These are phyloP conservation scores for Atlantisia rogersi DNA, from an alignment of 2,113 vertebrate genomes.

Conservation along the genomic window DNA sequence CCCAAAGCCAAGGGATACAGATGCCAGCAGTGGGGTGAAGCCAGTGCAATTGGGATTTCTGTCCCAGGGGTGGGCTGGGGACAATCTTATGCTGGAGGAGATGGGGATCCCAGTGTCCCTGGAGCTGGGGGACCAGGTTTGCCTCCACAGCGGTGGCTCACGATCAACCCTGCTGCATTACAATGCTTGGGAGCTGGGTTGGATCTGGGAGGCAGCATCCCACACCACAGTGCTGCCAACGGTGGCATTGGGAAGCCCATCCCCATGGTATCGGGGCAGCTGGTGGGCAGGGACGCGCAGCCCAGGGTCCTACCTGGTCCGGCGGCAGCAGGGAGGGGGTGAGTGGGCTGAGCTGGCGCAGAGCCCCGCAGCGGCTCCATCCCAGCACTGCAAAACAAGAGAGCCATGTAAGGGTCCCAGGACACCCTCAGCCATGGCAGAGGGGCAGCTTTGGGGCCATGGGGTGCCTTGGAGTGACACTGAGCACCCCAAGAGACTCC, in stretches of 20 bases:
- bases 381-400: slow-evolving; percentile 23
- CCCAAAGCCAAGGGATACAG: neutral
- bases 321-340: neutral
- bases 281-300: neutral
- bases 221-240: rapidly evolving
- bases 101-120: neutral
- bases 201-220: neutral
- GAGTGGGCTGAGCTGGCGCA: neutral
- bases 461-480: neutral
- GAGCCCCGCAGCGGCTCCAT: neutral
- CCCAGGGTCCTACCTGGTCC: slow-evolving; percentile 47
- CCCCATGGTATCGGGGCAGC: rapidly evolving
- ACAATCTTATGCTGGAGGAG: neutral
- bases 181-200: neutral
- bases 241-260: neutral
- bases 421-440: rapidly evolving
- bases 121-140: neutral
- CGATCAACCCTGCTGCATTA: neutral
- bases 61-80: neutral
- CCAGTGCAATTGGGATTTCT: neutral
- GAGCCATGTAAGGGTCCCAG: neutral
- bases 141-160: rapidly evolving
- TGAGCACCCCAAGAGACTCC: neutral
- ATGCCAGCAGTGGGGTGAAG: neutral
- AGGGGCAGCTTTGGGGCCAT: rapidly evolving